phyloP scores from a whole-genome alignment of 2,113 vertebrate species.

The Cisticola juncidis region DNA sequence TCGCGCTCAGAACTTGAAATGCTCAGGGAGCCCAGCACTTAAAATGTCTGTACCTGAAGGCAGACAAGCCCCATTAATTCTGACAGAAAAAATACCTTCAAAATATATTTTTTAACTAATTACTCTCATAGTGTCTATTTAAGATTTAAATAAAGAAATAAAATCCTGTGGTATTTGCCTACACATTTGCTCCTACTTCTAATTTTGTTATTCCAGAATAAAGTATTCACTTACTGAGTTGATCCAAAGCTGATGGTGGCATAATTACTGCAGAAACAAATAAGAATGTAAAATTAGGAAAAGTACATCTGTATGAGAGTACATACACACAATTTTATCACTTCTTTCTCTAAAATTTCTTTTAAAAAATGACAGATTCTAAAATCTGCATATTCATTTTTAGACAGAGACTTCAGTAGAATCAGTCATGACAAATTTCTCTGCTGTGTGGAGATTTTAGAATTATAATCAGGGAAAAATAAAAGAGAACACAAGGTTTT shows the following conservation, averaged over 20 bases:
- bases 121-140: background rate
- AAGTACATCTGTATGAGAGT: background rate
- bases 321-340: background rate
- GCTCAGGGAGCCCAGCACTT: background rate
- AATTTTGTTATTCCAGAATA: background rate
- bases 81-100: background rate
- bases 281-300: background rate
- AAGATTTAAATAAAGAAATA: background rate
- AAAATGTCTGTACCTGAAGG: background rate
- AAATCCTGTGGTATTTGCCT: background rate
- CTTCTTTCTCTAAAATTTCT: background rate
- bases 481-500: background rate
- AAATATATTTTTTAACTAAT: background rate
- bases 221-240: conserved; percentile 89
- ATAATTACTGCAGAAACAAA: conserved; percentile 88
- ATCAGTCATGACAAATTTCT: background rate
- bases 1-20: background rate
- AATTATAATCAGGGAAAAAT: background rate
- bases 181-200: background rate
- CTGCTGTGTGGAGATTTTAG: background rate
- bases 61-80: background rate
- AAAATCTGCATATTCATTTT: background rate
- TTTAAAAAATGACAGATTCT: background rate
- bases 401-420: background rate
- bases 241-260: conserved; percentile 96